Evolutionary conservation across 2,888 invertebrate genomes (phyloP), one percentile per base, ranked within the genome.

Genomic region (Erannis defoliaria): DNA sequence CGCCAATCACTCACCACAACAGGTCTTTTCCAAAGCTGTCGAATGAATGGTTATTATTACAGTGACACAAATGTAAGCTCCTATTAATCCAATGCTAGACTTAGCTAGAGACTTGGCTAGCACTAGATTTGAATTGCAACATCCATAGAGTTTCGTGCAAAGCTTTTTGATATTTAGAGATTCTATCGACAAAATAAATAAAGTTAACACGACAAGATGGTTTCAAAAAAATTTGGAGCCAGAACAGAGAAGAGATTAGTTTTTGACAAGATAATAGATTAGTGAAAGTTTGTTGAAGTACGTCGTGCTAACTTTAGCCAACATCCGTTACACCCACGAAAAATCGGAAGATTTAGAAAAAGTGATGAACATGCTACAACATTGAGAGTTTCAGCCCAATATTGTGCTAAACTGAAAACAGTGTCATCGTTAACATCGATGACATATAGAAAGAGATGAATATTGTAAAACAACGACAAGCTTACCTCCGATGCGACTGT

Each of bases 401-500:
- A 75, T 75, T 75, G 71, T 80, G 77, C 80, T 80, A 77, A 76
- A 70, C 60, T 74, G 63, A 65, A 74, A 68, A 73, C 61, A 70
- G 71, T 71, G 46, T 69, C 62, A 62, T 63, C 70, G 64, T 67
- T 68, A 70, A 63, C 48, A 53, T 70, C 58, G 62, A 68, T 66
- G 66, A 75, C 67, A 70, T 68, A 65, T 63, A 72, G 59, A 72
- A 70, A 74, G 55, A 65, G 59, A 70, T 64, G 57, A 61, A 55
- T 57, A 48, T 21, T 49, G 40, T 10, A 53, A n/a, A 35, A 50
- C n/a, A 33, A 12, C 18, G 38, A 55, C 55, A 23, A 48, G 67
- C 62, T 81, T 89, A 97, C 97, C 98, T 96, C 84, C 98, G 90
- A 77, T 97, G 97, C 12, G 98, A 97, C 81, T 97, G 96, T 50